phyloP scores from a whole-genome alignment of 1,140 invertebrate genomes.

The Saxidomus purpurata region DNA sequence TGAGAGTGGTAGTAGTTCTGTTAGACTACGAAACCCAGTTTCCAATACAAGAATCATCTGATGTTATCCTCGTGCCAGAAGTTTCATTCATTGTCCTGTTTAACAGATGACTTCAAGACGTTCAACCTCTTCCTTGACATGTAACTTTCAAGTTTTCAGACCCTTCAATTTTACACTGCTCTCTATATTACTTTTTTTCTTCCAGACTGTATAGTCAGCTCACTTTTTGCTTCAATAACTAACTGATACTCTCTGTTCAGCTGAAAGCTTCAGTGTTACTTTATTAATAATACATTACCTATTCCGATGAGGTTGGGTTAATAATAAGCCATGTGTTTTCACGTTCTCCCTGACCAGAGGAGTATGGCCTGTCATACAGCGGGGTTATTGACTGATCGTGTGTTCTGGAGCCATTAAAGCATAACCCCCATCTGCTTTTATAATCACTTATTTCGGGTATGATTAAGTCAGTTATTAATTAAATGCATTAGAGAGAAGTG shows the following conservation, averaged over 20 bases:
- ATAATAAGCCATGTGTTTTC: conserved; percentile 7
- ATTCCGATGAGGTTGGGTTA: not conserved
- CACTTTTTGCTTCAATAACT: not conserved
- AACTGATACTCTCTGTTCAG: not conserved
- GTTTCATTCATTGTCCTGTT: too few species aligned
- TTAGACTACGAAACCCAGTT: too few species aligned
- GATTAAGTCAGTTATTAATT: not conserved
- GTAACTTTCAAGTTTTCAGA: too few species aligned
- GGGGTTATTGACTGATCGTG: not conserved
- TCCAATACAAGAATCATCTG: too few species aligned
- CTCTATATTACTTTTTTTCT: not conserved
- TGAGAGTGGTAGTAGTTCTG: too few species aligned
- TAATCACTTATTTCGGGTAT: not conserved
- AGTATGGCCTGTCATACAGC: not conserved
- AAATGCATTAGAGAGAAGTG: too few species aligned
- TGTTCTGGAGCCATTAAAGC: not conserved
- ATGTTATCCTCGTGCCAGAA: too few species aligned
- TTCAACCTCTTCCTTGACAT: too few species aligned
- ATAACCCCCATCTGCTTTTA: not conserved
- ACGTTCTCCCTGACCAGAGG: not conserved
- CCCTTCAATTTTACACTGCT: not conserved
- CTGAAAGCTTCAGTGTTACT: not conserved
- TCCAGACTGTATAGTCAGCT: not conserved
- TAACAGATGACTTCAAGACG: too few species aligned
- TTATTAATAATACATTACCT: conserved; percentile 29